Conservation (phyloP, 2,113 vertebrate species). For the Hippoglossus stenolepis region DNA sequence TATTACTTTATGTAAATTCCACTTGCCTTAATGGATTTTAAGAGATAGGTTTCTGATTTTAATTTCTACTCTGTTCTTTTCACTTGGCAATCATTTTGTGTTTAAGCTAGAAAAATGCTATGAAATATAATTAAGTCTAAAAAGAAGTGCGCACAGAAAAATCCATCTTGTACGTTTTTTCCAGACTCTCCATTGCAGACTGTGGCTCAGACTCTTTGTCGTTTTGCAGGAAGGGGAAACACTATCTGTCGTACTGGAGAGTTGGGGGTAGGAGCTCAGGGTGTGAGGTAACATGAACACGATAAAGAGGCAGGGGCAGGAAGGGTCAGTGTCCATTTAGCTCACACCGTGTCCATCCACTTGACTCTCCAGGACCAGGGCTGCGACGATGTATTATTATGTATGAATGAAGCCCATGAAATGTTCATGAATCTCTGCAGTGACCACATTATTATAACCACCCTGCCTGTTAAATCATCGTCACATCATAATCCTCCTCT, state of each 20-base stretch:
- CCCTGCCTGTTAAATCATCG: slow-evolving; percentile 12
- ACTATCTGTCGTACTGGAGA: slow-evolving; percentile 11
- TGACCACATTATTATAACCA: neutral
- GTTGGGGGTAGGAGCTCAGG: neutral
- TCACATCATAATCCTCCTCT: slow-evolving; percentile 13
- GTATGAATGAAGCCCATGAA: neutral
- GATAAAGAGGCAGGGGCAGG: slow-evolving; percentile 25
- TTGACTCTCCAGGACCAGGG: slow-evolving; percentile 8
- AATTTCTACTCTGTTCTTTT: too few relatives aligned
- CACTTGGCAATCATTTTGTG: too few relatives aligned
- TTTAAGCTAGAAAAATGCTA: too few relatives aligned
- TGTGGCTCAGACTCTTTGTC: slow-evolving; percentile 8
- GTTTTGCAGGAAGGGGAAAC: neutral
- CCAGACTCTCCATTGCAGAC: neutral
- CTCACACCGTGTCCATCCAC: neutral
- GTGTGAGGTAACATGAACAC: slow-evolving; percentile 43
- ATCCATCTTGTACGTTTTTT: neutral
- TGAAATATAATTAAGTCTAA: too few relatives aligned
- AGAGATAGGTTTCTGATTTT: too few relatives aligned
- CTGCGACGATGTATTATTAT: neutral
- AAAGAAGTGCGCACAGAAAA: too few relatives aligned
- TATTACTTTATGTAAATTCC: too few relatives aligned
- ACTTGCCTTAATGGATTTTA: too few relatives aligned
- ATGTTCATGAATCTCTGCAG: too few relatives aligned
- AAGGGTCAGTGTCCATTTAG: slow-evolving; percentile 15